Conservation (phyloP, 2,113 vertebrate genomes). For the Laticauda laticaudata region DNA sequence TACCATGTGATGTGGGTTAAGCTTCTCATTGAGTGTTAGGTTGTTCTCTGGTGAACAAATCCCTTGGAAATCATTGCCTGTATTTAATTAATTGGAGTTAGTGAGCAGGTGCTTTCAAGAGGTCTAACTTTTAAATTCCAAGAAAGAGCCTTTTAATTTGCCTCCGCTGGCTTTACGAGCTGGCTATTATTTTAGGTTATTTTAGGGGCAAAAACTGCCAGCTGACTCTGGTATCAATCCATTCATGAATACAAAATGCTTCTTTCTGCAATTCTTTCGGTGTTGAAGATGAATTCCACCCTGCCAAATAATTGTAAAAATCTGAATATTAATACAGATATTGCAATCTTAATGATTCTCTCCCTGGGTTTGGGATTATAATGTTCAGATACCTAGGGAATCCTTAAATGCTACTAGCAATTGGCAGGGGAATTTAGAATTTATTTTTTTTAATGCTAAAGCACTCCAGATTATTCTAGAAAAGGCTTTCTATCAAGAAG, state of each 20-base stretch:
- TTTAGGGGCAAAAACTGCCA: not conserved
- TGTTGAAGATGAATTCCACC: not conserved
- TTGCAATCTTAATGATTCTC: not conserved
- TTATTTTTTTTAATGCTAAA: not conserved
- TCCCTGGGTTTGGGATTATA: not conserved
- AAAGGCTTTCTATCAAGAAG: not conserved
- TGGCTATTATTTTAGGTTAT: not conserved
- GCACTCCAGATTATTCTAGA: not conserved
- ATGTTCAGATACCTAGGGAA: not conserved
- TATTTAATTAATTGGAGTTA: not conserved
- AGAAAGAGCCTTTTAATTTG: not conserved
- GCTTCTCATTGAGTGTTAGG: not conserved
- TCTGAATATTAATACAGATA: slow-evolving; percentile 29
- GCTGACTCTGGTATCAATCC: not conserved
- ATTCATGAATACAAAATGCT: slow-evolving; percentile 25
- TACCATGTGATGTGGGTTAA: not conserved
- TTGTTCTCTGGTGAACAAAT: not conserved
- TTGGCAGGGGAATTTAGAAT: not conserved
- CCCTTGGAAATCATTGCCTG: not conserved
- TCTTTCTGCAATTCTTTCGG: slow-evolving; percentile 6
- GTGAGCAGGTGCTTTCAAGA: not conserved
- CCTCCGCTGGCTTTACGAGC: not conserved
- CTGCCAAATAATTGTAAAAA: not conserved
- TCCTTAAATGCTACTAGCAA: not conserved
- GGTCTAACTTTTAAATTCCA: not conserved